A percentile compares a stretch with the other conserved stretches of the same genome.
Conservation (phyloP, 2,113 vertebrate species). For the Hydropotes inermis region DNA sequence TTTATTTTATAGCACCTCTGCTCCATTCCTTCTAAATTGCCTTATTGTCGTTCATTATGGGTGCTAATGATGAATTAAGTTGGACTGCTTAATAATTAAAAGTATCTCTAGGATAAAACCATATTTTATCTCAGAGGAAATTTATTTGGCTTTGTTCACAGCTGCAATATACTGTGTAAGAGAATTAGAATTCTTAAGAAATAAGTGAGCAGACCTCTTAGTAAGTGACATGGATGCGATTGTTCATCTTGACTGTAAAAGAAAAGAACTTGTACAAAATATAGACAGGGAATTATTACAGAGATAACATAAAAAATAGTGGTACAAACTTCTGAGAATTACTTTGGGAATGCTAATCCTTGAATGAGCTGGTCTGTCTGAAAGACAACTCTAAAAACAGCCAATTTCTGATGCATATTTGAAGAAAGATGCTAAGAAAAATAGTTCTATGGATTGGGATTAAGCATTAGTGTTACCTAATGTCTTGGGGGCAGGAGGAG, state of each 20-base stretch:
- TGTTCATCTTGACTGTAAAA: not conserved
- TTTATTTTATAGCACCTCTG: constrained; percentile 70
- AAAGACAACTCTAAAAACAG: not conserved
- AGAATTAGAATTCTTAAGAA: constrained; percentile 26
- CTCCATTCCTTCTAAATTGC: constrained; percentile 60
- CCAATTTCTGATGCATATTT: not conserved
- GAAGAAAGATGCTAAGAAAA: not conserved
- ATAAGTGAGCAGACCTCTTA: not conserved
- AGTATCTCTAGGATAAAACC: constrained; percentile 68
- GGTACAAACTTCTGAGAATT: not conserved
- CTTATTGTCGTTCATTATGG: constrained; percentile 66
- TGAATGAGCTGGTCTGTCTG: not conserved
- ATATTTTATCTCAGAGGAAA: constrained; percentile 50
- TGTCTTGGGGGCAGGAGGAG: too few relatives aligned
- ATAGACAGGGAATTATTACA: not conserved
- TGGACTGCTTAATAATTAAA: constrained; percentile 75
- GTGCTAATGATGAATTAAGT: constrained; percentile 73
- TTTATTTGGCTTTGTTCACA: constrained; percentile 58
- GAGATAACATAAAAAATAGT: not conserved
- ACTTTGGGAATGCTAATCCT: not conserved
- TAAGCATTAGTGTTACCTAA: not conserved
- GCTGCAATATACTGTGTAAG: not conserved
- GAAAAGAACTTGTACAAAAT: not conserved
- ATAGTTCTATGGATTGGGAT: not conserved
- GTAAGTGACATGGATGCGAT: not conserved